Evolutionary conservation across 2,113 vertebrate genomes (phyloP).

Genomic region (Albula goreensis): DNA sequence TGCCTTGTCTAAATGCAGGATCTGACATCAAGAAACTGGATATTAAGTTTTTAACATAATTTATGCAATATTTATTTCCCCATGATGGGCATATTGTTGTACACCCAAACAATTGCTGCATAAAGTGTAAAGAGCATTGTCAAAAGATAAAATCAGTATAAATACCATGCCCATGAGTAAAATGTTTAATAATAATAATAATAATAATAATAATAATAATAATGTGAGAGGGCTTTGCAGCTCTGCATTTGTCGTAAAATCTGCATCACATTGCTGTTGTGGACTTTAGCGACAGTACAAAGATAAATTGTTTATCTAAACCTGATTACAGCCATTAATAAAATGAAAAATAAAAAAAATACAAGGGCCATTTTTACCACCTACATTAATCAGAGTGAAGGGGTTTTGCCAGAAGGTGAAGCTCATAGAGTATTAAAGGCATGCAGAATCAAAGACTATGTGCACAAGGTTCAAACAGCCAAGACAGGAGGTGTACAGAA

Average conservation of each 20-base stretch:
- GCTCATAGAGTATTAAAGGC: constrained; percentile 15
- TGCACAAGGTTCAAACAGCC: not conserved
- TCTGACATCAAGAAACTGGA: no score
- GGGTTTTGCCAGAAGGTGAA: constrained; percentile 28
- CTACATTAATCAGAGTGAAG: constrained; percentile 41
- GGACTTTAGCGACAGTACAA: not conserved
- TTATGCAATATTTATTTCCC: no score
- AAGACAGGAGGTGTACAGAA: not conserved
- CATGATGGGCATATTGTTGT: no score
- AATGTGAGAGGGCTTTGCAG: not conserved
- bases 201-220: no score
- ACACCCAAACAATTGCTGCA: no score
- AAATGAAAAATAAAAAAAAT: constrained; percentile 21
- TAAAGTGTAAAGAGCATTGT: no score
- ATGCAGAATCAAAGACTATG: constrained; percentile 15
- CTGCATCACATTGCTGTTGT: not conserved
- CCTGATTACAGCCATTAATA: constrained; percentile 37
- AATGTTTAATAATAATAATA: no score
- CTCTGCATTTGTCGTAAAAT: not conserved
- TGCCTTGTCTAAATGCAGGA: no score
- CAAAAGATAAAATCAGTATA: no score
- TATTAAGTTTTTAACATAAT: no score
- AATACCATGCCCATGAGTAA: no score
- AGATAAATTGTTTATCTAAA: constrained; percentile 35
- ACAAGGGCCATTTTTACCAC: constrained; percentile 16